Evolutionary conservation across 2,113 vertebrate species (phyloP), one percentile per base, ranked within the genome.

Genomic region (Thomomys bottae): DNA sequence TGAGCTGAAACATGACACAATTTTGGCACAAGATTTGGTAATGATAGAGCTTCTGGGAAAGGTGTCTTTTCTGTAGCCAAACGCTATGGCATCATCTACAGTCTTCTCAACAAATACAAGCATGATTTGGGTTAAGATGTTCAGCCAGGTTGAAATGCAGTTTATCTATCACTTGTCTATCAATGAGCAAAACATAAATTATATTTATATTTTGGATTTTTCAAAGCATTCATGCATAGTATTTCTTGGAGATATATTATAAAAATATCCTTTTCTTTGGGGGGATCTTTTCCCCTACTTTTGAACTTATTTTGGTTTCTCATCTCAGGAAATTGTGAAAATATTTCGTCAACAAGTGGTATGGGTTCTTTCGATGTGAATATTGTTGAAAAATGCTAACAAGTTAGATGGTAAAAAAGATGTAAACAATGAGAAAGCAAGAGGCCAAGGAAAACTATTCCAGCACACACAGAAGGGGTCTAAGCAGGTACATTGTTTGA

Each of bases 1-100:
- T 80, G 82, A 91, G 67, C 32, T 90, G 83, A 86, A 89, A 77
- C 79, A 67, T 42, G 73, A 75, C 30, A 80, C 32, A 79, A 84
- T 86, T 45, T 85, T 94, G 92, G 91, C 94, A 76, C n/a, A 59
- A 73, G 40, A 76, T 82, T 92, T 38, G 67, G 7, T 63, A 83
- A 90, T 70, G 86, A 89, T 45, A 88, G 9, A 93, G 61, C 70
- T 94, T 92, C 94, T 88, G 89, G 83, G 87, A 95, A 94, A 57
- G 61, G 36, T 73, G 59, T 72, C 32, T 87, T 87, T 79, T 63
- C 34, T 80, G 87, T 73, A 36, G 66, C 87, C 54, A 45, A 94
- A 89, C 82, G 30, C 77, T 84, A n/a, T 34, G 66, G 32, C 34
- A 45, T 71, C 77, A 64, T 3, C 26, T 49, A 64, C 17, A 63